Percentiles rank a stretch among this genome's conserved stretches.
Evolutionary conservation across 2,888 invertebrate genomes (phyloP).

Genomic region (Drosophila putrida): DNA sequence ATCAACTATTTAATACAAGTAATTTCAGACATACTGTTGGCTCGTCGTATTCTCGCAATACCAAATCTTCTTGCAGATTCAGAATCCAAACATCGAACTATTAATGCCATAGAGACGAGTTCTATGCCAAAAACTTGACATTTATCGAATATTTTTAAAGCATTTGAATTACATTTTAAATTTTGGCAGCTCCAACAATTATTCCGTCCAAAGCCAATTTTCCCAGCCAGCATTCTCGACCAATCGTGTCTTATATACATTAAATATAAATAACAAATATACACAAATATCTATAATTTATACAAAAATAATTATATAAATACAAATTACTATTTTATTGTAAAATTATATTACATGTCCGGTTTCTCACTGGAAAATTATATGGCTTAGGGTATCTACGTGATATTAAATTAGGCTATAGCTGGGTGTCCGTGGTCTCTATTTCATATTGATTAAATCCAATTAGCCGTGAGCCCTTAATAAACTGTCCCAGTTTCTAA

Average conservation of each 20-base stretch:
- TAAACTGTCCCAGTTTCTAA: conserved; percentile 9
- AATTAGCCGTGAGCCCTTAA: conserved; percentile 20
- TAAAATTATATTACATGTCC: conserved; percentile 24
- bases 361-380: conserved; percentile 12
- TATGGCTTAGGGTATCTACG: conserved; percentile 7
- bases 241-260: conserved; percentile 50
- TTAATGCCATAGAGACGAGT: conserved; percentile 77
- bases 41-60: conserved; percentile 94
- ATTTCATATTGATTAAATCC: conserved; percentile 9
- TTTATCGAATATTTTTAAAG: conserved; percentile 37
- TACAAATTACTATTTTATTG: conserved; percentile 44
- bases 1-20: background rate
- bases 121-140: background rate
- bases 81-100: conserved; percentile 95
- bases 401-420: conserved; percentile 1
- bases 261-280: conserved; percentile 32
- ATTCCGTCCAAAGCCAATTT: conserved; percentile 57
- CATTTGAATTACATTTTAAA: conserved; percentile 25
- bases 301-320: conserved; percentile 42
- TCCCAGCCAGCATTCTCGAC: conserved; percentile 31
- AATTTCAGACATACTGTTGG: conserved; percentile 93
- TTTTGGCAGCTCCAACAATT: conserved; percentile 25
- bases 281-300: conserved; percentile 44
- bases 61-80: conserved; percentile 91
- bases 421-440: conserved; percentile 7